Percentiles rank a stretch among this genome's conserved stretches.
Conservation (phyloP, 1,140 invertebrate species). For the Monochamus saltuarius region DNA sequence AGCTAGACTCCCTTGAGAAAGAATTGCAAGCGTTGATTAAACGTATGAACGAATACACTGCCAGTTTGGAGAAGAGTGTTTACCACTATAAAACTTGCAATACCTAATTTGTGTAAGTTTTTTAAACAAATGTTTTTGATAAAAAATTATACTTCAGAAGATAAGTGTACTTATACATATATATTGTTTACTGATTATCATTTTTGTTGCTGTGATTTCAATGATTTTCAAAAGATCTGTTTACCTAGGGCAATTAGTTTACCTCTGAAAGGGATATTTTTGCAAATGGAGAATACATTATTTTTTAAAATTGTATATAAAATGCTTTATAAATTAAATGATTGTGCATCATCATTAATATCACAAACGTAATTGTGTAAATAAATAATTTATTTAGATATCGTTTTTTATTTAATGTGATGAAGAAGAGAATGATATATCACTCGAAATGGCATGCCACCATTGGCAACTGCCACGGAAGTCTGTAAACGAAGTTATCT, state of each 20-base stretch:
- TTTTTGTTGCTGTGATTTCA: too few relatives aligned
- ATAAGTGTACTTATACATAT: background rate
- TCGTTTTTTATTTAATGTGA: too few relatives aligned
- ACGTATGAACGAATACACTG: conserved; percentile 39
- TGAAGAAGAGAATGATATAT: too few relatives aligned
- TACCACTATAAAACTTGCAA: conserved; percentile 45
- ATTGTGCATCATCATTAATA: background rate
- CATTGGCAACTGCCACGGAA: too few relatives aligned
- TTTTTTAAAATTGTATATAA: background rate
- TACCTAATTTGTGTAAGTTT: background rate
- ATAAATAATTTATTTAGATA: conserved; percentile 11
- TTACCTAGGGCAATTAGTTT: background rate
- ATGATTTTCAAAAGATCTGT: background rate
- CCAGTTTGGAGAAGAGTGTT: conserved; percentile 36
- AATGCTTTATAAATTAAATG: background rate
- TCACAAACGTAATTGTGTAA: conserved; percentile 1
- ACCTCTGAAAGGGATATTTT: background rate
- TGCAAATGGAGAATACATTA: background rate
- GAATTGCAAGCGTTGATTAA: conserved; percentile 52
- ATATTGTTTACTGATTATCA: background rate
- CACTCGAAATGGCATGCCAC: too few relatives aligned
- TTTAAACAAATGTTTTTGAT: background rate
- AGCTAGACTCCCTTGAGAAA: conserved; percentile 41
- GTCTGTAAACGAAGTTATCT: too few relatives aligned
- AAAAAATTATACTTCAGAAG: background rate